Base-by-base conservation (phyloP, 2,113 vertebrate species). In the Irena cyanogastra region DNA sequence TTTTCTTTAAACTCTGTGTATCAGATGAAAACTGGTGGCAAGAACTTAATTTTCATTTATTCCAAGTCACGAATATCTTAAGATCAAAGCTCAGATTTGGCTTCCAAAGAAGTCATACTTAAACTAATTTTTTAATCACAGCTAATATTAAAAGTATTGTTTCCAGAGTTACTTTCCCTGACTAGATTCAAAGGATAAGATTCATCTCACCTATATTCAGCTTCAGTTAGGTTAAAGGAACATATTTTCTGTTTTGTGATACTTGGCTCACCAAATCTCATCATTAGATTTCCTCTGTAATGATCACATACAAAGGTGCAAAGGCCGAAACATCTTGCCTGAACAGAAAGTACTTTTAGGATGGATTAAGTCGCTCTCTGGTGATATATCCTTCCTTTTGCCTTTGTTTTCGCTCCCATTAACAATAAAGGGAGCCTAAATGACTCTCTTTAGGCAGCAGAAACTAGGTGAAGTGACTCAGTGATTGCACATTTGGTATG, bases 51-150 rank as follows among this genome's bases (percentile, higher is more conserved):
- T 96, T 94, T 96, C 74, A 80, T 92, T 95, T 52, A 85, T 86
- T 88, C 59, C 24, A 35, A 74, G 18, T 83, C 28, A 54, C 85
- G 37, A 88, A 61, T 96, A 76, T 72, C 42, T 61, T 63, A 85
- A 88, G 76, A 93, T 92, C 66, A 93, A 92, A 96, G 85, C 68
- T 94, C 14, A 80, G 65, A 92, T 95, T 92, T 95, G 83, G 26
- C 92, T 86, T 93, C 68, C 76, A 94, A 88, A 95, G 50, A 80
- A 92, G 37, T 45, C 37, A 24, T 79, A 53, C 63, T 64, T 82
- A 42, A 86, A 77, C 28, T 87, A 52, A 71, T 80, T 80, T 80
- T 92, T 89, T 54, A 95, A 77, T 96, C 30, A 66, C 72, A 63
- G 44, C 30, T 93, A 59, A 22, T 78, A 66, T 66, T 95, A 59